Evolutionary conservation across 2,888 invertebrate genomes (phyloP).

Genomic region (Melipona bicolor): DNA sequence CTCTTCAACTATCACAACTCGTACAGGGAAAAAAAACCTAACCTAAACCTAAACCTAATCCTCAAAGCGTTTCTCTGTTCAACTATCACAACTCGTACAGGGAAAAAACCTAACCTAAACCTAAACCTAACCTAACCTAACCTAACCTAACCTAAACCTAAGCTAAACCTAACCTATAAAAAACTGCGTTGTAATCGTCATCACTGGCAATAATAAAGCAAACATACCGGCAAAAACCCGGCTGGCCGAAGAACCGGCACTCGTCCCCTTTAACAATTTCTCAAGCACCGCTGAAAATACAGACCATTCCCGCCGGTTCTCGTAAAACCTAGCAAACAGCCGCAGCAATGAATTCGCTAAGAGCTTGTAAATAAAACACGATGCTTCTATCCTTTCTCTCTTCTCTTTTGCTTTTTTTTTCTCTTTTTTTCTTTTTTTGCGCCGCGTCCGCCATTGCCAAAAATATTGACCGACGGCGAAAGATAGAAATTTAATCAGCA

Average conservation of each 20-base stretch:
- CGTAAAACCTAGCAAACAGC: conserved; percentile 4
- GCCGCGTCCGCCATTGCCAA: neutral
- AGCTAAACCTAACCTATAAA: no score
- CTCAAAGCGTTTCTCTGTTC: no score
- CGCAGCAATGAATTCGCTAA: conserved; percentile 13
- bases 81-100: no score
- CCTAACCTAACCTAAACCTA: no score
- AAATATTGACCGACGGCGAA: neutral
- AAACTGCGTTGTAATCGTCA: neutral
- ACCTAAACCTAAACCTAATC: no score
- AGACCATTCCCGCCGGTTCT: neutral
- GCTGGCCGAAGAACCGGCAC: no score
- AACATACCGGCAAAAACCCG: neutral
- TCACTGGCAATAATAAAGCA: neutral
- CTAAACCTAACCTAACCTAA: no score
- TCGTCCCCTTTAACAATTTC: neutral
- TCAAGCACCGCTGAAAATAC: neutral
- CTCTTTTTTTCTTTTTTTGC: neutral
- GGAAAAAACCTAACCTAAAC: no score
- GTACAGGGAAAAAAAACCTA: no score
- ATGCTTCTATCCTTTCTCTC: no score
- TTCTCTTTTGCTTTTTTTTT: neutral
- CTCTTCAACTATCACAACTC: no score
- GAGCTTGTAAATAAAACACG: conserved; percentile 19
- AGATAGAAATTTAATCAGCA: conserved; percentile 22